Evolutionary conservation across 2,113 vertebrate genomes (phyloP), one percentile per base, ranked within the genome.

Genomic region (Albula glossodonta): DNA sequence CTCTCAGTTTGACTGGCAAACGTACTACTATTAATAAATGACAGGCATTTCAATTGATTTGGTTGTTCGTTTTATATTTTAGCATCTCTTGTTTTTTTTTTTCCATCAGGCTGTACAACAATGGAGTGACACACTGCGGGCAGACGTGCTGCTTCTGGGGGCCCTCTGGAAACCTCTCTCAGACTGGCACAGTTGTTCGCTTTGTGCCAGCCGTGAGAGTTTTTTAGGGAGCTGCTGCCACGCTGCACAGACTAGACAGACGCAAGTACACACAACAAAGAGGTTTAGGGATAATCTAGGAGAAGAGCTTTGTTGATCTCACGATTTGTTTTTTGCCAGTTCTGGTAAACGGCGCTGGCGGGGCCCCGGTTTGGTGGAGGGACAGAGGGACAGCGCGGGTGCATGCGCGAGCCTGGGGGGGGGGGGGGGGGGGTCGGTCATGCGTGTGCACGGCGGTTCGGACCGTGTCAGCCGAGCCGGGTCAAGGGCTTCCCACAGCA

Each of bases 271-370:
- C 60, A 70, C 81, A 85, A 87, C 86, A 86, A 86, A 84, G 84
- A 81, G 86, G 50, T 87, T 85, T 86, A 86, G 78, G 77, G 78
- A 86, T 87, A 84, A 85, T 86, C 78, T 84, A 74, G 85, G 57
- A 53, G 79, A 84, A 83, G 81, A 83, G 77, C 82, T 82, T 82
- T 84, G 57, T 82, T 84, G 80, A 83, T 48, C 84, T 49, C 22
- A 9, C 84, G 17, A 25, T 78, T 87, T 81, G 84, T 83, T 83
- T 86, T 66, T 53, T 87, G 83, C 86, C 81, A 66, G 49, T 81
- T 86, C 53, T 57, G 85, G 63, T 85, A 84, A 86, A 63, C 57
- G n/a, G 9, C 51, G 15, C 19, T 83, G 81, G 78, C 66, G 51
- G 77, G 84, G 51, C 9, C 49, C 51, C 80, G 41, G 9, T 53